Evolutionary conservation across 2,797 vertebrate genomes (phyloP).

Genomic region (Lacerta agilis): DNA sequence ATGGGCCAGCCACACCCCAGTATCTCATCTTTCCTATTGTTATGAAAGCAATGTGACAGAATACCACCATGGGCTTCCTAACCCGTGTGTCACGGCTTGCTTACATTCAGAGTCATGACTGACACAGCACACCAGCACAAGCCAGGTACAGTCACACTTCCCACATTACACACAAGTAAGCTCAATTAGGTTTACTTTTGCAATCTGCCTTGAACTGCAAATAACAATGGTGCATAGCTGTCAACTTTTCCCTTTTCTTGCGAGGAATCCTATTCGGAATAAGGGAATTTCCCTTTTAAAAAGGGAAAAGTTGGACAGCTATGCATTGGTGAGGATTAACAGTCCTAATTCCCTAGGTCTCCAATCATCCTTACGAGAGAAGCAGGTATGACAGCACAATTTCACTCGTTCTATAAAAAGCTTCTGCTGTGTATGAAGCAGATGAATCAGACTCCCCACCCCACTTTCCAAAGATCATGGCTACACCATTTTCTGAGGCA

Average conservation of each 20-base stretch:
- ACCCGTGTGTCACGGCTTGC: background rate
- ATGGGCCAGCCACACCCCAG: background rate
- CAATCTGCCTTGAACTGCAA: slow-evolving; percentile 57
- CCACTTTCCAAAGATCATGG: background rate
- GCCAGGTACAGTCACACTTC: slow-evolving; percentile 54
- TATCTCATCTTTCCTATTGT: background rate
- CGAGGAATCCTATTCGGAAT: too few species aligned
- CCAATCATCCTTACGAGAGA: slow-evolving; percentile 25
- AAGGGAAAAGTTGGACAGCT: too few species aligned
- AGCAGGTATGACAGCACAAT: slow-evolving; percentile 7
- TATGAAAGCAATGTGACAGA: background rate
- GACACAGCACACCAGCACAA: slow-evolving; percentile 28
- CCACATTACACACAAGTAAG: slow-evolving; percentile 45
- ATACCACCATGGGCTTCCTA: background rate
- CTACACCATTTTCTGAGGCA: slow-evolving; percentile 4
- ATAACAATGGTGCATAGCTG: background rate
- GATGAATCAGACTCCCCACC: slow-evolving; percentile 10
- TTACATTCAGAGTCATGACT: background rate
- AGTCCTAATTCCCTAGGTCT: slow-evolving; percentile 39
- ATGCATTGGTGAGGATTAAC: slow-evolving; percentile 34
- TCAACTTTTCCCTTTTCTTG: too few species aligned
- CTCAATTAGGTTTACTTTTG: slow-evolving; percentile 60
- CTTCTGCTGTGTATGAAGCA: background rate
- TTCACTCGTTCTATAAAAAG: slow-evolving; percentile 22
- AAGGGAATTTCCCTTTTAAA: too few species aligned